Base-by-base conservation (phyloP, 1,140 invertebrate species). In the Subanguina moxae region DNA sequence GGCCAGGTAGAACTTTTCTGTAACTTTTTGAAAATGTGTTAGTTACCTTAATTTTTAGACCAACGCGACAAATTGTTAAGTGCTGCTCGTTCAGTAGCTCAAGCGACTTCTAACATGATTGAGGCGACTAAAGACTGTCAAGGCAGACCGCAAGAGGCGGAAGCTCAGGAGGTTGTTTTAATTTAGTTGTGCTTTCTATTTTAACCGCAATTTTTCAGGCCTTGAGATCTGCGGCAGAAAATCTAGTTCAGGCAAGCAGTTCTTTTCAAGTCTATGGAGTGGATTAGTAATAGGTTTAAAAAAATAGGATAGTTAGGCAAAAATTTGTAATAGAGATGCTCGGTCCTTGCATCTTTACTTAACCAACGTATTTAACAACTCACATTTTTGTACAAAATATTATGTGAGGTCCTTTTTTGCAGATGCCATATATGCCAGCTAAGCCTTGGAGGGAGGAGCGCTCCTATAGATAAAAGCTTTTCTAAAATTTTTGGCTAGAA, bases 101-200 rank as follows among this genome's bases (percentile, higher is more conserved):
- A 97, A 84, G 94, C 94, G 8, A 98, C 95, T 0, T 90, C 92
- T 0, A 88, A 90, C 71, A 86, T 87, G 84, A 90, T 97, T 1
- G 94, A 97, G 83, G 94, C 94, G 1, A 94, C 95, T 0, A 88
- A 96, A 82, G 88, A 90, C 7, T 94, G 92, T 84, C 91, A 92
- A 15, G 88, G 88, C 30, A 89, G 88, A 82, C 93, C 92, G 0
- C 88, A 89, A 80, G 92, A 95, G 74, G 87, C 88, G 0, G 86
- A 87, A 52, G 89, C 90, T 77, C 94, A 97, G 82, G 88, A 91
- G 73, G 88, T 89, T 7, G 8, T 52, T 15, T 52, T 25, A 15
- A 1, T 15, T 52, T 15, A 21, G 17, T 52, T 52, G n/a, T 52
- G 17, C 15, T 52, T 52, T 21, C 15, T 8, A 52, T 3, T 21